Conservation (phyloP, 2,888 invertebrate species). For the Coenonympha glycerion region DNA sequence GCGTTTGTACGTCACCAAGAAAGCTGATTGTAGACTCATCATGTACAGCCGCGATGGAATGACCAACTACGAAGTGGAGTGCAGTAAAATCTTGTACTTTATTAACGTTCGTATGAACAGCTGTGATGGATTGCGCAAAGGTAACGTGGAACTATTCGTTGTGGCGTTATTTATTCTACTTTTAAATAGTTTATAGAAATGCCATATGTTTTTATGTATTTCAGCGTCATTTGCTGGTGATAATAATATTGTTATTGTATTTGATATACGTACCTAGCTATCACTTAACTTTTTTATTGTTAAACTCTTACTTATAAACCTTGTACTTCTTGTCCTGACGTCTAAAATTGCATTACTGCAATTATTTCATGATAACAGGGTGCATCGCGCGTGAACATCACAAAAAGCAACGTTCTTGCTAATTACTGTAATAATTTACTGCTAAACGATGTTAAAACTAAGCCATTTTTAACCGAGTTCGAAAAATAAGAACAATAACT, state of each 20-base stretch:
- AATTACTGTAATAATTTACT: too few relatives aligned
- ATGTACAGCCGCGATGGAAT: slow-evolving; percentile 62
- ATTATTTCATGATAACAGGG: too few relatives aligned
- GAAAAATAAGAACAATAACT: too few relatives aligned
- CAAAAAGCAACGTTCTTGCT: too few relatives aligned
- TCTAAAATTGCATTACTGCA: too few relatives aligned
- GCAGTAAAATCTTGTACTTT: slow-evolving; percentile 55
- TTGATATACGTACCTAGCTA: background rate
- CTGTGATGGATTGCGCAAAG: slow-evolving; percentile 28
- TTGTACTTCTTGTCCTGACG: too few relatives aligned
- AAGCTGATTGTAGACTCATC: slow-evolving; percentile 55
- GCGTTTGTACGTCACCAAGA: slow-evolving; percentile 55
- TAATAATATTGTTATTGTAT: background rate
- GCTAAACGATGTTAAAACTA: too few relatives aligned
- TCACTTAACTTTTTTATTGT: too few relatives aligned
- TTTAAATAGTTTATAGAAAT: slow-evolving; percentile 3
- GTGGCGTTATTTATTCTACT: slow-evolving; percentile 16
- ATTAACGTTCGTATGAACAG: slow-evolving; percentile 50
- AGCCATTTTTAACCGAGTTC: too few relatives aligned
- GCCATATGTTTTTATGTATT: background rate
- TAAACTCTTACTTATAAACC: background rate
- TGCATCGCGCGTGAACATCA: too few relatives aligned
- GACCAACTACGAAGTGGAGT: slow-evolving; percentile 57
- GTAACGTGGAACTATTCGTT: slow-evolving; percentile 13
- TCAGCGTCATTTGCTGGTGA: background rate